phyloP scores from a whole-genome alignment of 53 echinoderm and acorn worm species.

The Paelopatides confundens region DNA sequence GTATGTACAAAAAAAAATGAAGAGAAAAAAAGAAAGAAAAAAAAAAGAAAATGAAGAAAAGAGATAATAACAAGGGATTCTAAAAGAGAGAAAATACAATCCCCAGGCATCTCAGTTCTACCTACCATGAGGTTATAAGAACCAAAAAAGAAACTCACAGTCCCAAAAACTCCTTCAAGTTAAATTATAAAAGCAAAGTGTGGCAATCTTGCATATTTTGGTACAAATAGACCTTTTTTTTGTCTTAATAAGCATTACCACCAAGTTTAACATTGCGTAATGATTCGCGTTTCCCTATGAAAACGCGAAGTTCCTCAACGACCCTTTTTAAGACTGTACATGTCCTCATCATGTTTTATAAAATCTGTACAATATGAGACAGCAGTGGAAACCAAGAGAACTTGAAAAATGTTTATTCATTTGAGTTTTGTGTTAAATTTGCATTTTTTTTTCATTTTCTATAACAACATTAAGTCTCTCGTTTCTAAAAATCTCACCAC shows the following conservation, averaged over 20 bases:
- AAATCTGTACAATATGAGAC: slow-evolving; percentile 56
- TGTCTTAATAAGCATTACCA: slow-evolving; percentile 44
- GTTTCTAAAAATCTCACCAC: slow-evolving; percentile 53
- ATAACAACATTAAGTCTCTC: slow-evolving; percentile 55
- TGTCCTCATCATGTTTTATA: slow-evolving; percentile 43
- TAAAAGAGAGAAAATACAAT: slow-evolving; percentile 7
- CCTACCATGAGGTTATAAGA: background rate
- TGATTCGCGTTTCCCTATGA: background rate
- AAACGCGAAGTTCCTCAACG: slow-evolving; percentile 17
- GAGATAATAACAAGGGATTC: background rate
- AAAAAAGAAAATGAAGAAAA: background rate
- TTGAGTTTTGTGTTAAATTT: slow-evolving; percentile 45
- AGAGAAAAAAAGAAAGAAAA: background rate
- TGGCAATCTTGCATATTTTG: slow-evolving; percentile 48
- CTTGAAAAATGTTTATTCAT: slow-evolving; percentile 56
- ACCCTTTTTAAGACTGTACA: slow-evolving; percentile 27
- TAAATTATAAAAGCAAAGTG: slow-evolving; percentile 49
- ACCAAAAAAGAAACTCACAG: background rate
- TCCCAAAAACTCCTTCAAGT: background rate
- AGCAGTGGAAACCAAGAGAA: slow-evolving; percentile 52
- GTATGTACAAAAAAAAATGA: slow-evolving; percentile 21
- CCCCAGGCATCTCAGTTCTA: background rate
- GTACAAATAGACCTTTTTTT: slow-evolving; percentile 45
- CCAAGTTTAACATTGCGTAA: background rate
- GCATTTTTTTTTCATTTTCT: slow-evolving; percentile 43